Percentiles rank a stretch among this genome's conserved stretches.
Conservation (phyloP, 2,888 invertebrate species). For the Torymus auratus region DNA sequence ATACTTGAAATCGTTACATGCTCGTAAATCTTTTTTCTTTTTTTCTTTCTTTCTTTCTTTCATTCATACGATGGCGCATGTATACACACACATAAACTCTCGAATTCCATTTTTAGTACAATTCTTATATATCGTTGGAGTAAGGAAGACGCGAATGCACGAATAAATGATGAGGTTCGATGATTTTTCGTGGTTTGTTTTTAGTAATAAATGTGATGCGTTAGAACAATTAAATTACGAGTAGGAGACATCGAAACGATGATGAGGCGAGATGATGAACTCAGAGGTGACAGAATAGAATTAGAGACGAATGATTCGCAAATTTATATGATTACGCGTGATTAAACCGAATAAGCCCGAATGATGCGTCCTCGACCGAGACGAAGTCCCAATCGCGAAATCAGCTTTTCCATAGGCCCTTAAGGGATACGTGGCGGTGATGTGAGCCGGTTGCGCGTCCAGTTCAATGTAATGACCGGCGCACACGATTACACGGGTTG, state of each 20-base stretch:
- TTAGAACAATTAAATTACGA: constrained; percentile 30
- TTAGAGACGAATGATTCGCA: constrained; percentile 2
- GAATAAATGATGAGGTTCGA: not conserved
- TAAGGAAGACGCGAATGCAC: constrained; percentile 41
- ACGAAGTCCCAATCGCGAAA: not conserved
- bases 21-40: constrained; percentile 29
- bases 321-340: constrained; percentile 32
- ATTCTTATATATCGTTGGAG: constrained; percentile 6
- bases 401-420: constrained; percentile 23
- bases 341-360: constrained; percentile 41
- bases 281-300: constrained; percentile 7
- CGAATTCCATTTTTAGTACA: constrained; percentile 23
- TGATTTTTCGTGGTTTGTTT: not conserved
- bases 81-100: constrained; percentile 9
- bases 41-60: constrained; percentile 20
- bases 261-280: constrained; percentile 9
- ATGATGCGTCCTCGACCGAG: not conserved
- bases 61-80: not conserved
- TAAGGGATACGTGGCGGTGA: constrained; percentile 68
- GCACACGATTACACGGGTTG: constrained; percentile 27
- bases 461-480: constrained; percentile 45
- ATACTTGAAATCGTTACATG: constrained; percentile 61
- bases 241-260: constrained; percentile 7
- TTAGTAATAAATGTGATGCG: constrained; percentile 23
- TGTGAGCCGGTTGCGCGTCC: constrained; percentile 74